A percentile compares a stretch with the other conserved stretches of the same genome.
phyloP scores from a whole-genome alignment of 2,113 vertebrate species.

The Pachycephala philippinensis region DNA sequence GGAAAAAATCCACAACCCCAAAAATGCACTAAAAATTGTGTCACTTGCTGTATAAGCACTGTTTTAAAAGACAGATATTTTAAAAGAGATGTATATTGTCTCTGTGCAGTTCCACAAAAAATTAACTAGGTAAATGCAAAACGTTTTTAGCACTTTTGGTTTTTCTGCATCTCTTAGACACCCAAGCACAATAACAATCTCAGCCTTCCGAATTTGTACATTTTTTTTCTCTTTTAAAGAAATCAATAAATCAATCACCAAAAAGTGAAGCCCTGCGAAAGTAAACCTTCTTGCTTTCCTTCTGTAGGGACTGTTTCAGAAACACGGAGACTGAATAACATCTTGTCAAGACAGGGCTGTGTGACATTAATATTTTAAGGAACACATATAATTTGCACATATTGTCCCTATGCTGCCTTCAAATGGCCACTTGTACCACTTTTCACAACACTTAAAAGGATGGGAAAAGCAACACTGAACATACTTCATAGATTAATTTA shows the following conservation, averaged over 20 bases:
- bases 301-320: not conserved
- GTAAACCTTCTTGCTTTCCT: not conserved
- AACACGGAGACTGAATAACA: not conserved
- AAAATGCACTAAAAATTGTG: fast-evolving
- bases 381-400: not conserved
- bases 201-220: not conserved
- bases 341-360: constrained; percentile 17
- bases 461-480: not conserved
- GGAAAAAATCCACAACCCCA: fast-evolving
- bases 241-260: not conserved
- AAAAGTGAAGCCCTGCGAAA: not conserved
- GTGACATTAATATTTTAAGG: constrained; percentile 31
- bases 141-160: not conserved
- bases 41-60: not conserved
- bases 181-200: not conserved
- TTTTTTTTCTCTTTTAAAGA: not conserved
- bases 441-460: not conserved
- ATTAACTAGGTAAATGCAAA: not conserved
- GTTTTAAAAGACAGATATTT: not conserved
- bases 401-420: not conserved
- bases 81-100: not conserved
- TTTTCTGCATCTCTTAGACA: not conserved
- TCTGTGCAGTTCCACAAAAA: not conserved
- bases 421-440: not conserved
- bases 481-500: not conserved